Percentiles rank a stretch among this genome's conserved stretches.
phyloP scores from a whole-genome alignment of 2,113 vertebrate species.

The Ciconia boyciana region DNA sequence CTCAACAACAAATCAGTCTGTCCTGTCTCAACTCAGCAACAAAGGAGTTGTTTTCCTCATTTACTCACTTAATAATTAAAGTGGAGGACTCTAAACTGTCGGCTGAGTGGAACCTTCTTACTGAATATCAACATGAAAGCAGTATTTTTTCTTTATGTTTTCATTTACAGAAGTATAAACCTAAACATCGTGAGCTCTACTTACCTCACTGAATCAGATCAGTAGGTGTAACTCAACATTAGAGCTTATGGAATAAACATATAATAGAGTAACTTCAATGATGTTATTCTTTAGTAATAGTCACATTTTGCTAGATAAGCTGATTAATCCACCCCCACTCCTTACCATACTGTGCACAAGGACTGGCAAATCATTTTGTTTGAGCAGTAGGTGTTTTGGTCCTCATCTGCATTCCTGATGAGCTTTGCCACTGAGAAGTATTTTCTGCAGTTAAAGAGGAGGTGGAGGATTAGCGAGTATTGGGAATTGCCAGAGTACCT shows the following conservation, averaged over 20 bases:
- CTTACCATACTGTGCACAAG: neutral
- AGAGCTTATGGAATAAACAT: neutral
- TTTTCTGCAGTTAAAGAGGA: neutral
- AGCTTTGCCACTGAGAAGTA: neutral
- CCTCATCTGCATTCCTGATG: neutral
- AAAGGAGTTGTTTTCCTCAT: neutral
- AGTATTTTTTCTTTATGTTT: neutral
- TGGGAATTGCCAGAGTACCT: neutral
- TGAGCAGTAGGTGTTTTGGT: neutral
- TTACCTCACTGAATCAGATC: neutral
- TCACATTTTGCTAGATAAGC: neutral
- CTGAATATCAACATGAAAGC: constrained; percentile 30
- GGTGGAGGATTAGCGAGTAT: neutral
- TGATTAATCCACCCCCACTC: neutral
- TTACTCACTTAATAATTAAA: neutral
- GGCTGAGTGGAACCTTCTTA: neutral
- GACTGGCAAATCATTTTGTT: neutral
- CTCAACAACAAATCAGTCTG: neutral
- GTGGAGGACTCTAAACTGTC: neutral
- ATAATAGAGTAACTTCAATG: neutral
- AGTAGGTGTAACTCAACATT: neutral
- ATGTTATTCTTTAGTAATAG: neutral
- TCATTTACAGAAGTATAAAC: neutral
- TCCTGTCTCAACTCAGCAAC: neutral
- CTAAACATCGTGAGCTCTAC: neutral